Evolutionary conservation across 2,113 vertebrate species (phyloP).

Genomic region (Amphiprion percula): DNA sequence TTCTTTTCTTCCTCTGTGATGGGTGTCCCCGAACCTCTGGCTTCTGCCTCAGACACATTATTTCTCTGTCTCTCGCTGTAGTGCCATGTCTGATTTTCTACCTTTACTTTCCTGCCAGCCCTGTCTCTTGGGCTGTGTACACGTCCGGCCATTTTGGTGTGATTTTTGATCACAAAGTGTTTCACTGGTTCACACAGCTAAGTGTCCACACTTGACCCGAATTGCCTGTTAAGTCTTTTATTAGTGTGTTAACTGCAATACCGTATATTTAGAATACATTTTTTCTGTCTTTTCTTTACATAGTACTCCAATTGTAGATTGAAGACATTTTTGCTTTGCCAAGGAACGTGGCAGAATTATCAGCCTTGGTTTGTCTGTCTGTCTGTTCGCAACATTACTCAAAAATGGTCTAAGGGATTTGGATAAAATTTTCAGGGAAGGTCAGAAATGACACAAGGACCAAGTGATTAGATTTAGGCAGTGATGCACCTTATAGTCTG

Average conservation of each 20-base stretch:
- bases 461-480: too few relatives aligned
- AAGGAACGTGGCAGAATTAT: too few relatives aligned
- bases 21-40: slow-evolving; percentile 41
- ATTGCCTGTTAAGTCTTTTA: too few relatives aligned
- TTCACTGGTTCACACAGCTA: too few relatives aligned
- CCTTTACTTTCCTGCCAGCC: slow-evolving; percentile 18
- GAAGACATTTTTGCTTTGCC: not conserved
- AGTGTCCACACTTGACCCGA: too few relatives aligned
- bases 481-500: too few relatives aligned
- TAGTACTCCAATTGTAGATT: not conserved
- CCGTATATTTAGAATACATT: not conserved
- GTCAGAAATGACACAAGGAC: too few relatives aligned
- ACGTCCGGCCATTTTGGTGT: not conserved
- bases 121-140: slow-evolving; percentile 2
- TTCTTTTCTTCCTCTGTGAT: slow-evolving; percentile 35
- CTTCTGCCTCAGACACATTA: slow-evolving; percentile 39
- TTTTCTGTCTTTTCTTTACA: not conserved
- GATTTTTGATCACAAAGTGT: not conserved
- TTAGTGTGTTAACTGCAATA: too few relatives aligned
- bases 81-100: slow-evolving; percentile 27
- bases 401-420: too few relatives aligned
- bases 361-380: too few relatives aligned
- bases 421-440: too few relatives aligned
- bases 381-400: too few relatives aligned
- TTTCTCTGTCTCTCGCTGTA: slow-evolving; percentile 29